Conservation (phyloP, 2,888 invertebrate genomes). For the Choreutis nemorana region DNA sequence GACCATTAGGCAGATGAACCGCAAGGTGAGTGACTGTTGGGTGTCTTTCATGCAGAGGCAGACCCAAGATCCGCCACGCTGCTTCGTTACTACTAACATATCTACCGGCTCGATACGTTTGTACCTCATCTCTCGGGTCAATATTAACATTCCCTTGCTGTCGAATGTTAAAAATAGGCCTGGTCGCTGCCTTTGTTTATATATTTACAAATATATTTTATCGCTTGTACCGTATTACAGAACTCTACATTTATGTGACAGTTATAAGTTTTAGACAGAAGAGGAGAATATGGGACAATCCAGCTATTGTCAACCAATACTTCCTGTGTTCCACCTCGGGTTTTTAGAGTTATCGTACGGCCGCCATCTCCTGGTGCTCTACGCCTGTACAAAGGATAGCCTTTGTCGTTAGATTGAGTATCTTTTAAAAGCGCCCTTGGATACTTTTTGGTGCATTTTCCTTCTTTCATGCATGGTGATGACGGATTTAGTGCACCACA, state of each 20-base stretch:
- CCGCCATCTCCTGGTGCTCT: constrained; percentile 10
- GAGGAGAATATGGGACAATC: constrained; percentile 10
- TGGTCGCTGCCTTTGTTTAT: constrained; percentile 11
- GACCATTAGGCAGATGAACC: constrained; percentile 5
- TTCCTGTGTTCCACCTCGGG: background rate
- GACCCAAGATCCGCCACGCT: constrained; percentile 13
- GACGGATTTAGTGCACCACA: constrained; percentile 12
- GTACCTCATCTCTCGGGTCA: constrained; percentile 12
- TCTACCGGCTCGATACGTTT: constrained; percentile 13
- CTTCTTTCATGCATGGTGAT: constrained; percentile 15
- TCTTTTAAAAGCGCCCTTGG: background rate
- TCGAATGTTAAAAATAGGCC: too few relatives aligned
- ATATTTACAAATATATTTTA: constrained; percentile 13
- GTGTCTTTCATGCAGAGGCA: constrained; percentile 18
- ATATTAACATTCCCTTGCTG: too few relatives aligned
- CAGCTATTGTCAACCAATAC: constrained; percentile 5
- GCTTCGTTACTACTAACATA: constrained; percentile 15
- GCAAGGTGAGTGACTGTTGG: constrained; percentile 15
- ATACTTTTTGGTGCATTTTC: background rate
- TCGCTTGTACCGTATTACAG: constrained; percentile 10
- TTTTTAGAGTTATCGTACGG: background rate
- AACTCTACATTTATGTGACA: constrained; percentile 10
- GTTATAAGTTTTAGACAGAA: constrained; percentile 8
- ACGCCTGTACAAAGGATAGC: constrained; percentile 10
- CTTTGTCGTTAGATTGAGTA: constrained; percentile 6